Conservation (phyloP, 2,888 invertebrate species). For the Parochlus steinenii region DNA sequence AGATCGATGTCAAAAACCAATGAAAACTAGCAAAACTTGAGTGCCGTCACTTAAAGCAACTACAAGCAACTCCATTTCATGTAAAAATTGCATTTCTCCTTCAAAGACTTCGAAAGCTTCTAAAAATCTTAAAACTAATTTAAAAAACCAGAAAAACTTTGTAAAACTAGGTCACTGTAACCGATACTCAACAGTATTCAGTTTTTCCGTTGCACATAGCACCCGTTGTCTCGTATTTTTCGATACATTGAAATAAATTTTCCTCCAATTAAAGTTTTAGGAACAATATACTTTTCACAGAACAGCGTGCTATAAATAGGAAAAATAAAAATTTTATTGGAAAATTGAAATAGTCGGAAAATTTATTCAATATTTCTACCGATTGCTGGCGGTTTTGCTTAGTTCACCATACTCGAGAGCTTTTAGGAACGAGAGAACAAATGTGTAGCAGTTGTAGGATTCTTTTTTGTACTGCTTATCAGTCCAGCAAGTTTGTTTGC, state of each 20-base stretch:
- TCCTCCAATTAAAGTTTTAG: slow-evolving; percentile 62
- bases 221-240: slow-evolving; percentile 39
- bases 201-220: slow-evolving; percentile 38
- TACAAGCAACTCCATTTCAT: no score
- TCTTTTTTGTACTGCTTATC: slow-evolving; percentile 55
- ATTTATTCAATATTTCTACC: slow-evolving; percentile 6
- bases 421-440: slow-evolving; percentile 64
- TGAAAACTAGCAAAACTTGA: no score
- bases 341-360: background rate
- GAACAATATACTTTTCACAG: slow-evolving; percentile 67
- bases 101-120: slow-evolving; percentile 3
- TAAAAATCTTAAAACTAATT: no score
- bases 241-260: slow-evolving; percentile 73
- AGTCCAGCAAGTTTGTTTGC: slow-evolving; percentile 45
- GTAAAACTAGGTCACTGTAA: no score
- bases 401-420: slow-evolving; percentile 53
- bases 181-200: no score
- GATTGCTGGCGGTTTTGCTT: slow-evolving; percentile 45
- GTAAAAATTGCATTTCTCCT: no score
- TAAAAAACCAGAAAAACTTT: no score
- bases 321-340: background rate
- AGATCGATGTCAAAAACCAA: no score
- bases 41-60: no score
- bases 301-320: slow-evolving; percentile 40
- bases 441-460: slow-evolving; percentile 70